Percentiles rank a stretch among this genome's conserved stretches.
Conservation (phyloP, 2,797 vertebrate species). For the Macrochelys suwanniensis region DNA sequence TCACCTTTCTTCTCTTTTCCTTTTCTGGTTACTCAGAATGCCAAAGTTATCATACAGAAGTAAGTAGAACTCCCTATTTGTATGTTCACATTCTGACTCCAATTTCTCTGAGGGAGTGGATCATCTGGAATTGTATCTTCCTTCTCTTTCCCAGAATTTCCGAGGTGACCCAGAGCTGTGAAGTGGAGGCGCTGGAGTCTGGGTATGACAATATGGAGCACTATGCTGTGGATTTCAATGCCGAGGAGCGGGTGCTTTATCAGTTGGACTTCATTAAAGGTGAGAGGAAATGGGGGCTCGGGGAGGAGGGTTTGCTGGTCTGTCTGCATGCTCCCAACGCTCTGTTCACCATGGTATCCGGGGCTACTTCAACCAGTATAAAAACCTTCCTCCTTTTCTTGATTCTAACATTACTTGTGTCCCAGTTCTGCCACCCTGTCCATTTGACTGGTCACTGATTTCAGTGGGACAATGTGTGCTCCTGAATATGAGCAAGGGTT, state of each 20-base stretch:
- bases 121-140: background rate
- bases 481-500: background rate
- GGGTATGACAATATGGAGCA: slow-evolving; percentile 80
- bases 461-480: background rate
- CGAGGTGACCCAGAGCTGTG: slow-evolving; percentile 60
- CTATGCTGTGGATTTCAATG: slow-evolving; percentile 81
- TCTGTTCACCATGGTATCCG: background rate
- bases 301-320: background rate
- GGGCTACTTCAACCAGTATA: background rate
- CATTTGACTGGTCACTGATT: background rate
- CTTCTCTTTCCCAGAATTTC: slow-evolving; percentile 70
- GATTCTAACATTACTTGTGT: background rate
- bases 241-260: slow-evolving; percentile 80
- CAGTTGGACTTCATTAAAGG: slow-evolving; percentile 83
- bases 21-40: slow-evolving; percentile 69
- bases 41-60: slow-evolving; percentile 81
- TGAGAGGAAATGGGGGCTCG: slow-evolving; percentile 24
- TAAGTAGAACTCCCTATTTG: slow-evolving; percentile 73
- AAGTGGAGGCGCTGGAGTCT: slow-evolving; percentile 71
- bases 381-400: background rate
- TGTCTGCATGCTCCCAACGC: no score
- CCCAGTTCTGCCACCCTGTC: background rate
- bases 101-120: background rate
- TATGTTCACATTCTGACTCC: background rate
- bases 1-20: background rate